Evolutionary conservation across 2,797 vertebrate genomes (phyloP), one percentile per base, ranked within the genome.

Genomic region (Pelochelys cantorii): DNA sequence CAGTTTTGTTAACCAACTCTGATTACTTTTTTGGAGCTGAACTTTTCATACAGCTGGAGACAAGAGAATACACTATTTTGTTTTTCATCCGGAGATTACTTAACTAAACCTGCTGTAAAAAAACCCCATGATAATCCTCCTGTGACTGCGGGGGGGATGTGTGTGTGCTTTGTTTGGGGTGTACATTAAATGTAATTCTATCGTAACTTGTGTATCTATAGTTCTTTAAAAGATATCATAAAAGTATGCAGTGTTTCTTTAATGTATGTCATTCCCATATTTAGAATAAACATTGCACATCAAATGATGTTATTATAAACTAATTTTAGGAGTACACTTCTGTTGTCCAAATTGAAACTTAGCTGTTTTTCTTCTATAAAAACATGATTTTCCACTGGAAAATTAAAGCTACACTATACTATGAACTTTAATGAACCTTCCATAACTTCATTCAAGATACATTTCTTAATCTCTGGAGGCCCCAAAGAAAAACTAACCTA

Each of bases 131-230:
- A 29, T 81, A 88, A 94, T 86, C 65, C 89, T 12, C 53, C 65
- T 0, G 0, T 80, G 86, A 79, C 42, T 48, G 90, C 18, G 0
- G 0, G 0, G 0, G 0, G 54, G 42, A 14, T 29, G 4, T 48
- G 42, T 48, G 42, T 48, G 13, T 77, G 74, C 42, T 23, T 74
- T 84, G n/a, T 22, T 10, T 79, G 1, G 85, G 68, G 60, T 57
- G 86, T 77, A 60, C 89, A 82, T 80, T 83, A 84, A 82, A 3
- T 54, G 74, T 0, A 1, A n/a, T 42, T 87, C 56, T 78, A 2
- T 60, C 13, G 14, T 25, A 77, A 7, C 1, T 0, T 42, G 52
- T 0, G 0, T 10, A 25, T 3, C 59, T 37, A 52, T 52, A 11
- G 9, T 22, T 55, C n/a, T 89, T 82, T 65, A 85, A 68, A 68